phyloP scores from a whole-genome alignment of 2,113 vertebrate genomes.

The Sphyrna mokarran region DNA sequence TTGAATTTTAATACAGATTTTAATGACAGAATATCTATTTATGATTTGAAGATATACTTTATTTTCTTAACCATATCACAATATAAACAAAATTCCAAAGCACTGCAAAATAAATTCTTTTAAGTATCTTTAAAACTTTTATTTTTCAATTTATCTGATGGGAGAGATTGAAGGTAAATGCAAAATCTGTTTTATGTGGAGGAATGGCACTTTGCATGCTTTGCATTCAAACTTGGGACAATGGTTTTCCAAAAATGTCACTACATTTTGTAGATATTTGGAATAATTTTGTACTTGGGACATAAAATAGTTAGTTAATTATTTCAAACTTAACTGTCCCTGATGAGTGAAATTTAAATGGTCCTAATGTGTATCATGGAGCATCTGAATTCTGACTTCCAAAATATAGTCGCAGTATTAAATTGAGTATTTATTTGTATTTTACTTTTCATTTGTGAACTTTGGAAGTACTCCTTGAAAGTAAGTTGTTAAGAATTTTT shows the following conservation, averaged over 20 bases:
- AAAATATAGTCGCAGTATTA: background rate
- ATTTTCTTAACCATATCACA: background rate
- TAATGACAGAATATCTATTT: background rate
- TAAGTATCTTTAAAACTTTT: background rate
- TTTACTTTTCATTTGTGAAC: conserved; percentile 2
- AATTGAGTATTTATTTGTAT: too few species aligned
- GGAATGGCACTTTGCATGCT: background rate
- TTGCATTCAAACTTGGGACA: background rate
- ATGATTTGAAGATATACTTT: background rate
- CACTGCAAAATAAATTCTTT: background rate
- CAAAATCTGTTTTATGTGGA: background rate
- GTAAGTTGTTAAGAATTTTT: background rate
- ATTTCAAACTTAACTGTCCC: background rate
- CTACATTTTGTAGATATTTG: background rate
- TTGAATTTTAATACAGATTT: background rate
- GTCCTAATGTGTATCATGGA: background rate
- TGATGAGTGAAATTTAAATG: background rate
- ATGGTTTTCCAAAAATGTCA: background rate
- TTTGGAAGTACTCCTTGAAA: background rate
- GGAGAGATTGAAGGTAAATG: background rate
- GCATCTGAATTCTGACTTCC: background rate
- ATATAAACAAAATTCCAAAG: background rate
- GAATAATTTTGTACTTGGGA: background rate
- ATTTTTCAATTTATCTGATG: background rate
- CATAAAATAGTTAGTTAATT: background rate